Base-by-base conservation (phyloP, 2,888 invertebrate genomes). In the Amphimallon solstitiale region DNA sequence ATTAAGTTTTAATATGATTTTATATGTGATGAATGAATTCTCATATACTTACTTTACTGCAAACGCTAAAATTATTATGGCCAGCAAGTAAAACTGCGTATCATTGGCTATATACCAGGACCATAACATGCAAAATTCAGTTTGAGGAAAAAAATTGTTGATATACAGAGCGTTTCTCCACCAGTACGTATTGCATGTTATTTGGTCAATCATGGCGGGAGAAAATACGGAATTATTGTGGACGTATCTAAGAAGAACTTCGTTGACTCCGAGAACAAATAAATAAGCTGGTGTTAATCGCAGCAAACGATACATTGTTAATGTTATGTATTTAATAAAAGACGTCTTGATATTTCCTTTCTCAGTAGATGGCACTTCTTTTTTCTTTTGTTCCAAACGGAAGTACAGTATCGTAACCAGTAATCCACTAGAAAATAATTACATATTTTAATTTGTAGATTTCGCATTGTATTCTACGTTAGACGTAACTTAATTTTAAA, bases 121-220 rank as follows among this genome's bases (percentile, higher is more conserved):
- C 92, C 92, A 92, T 65, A 90, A 85, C 90, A 92, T 91, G 79
- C 92, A 92, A 85, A 91, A 90, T 77, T 92, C 92, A 19, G 85
- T 84, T 77, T 90, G 88, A 0, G 91, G 90, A 78, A 86, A 93
- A 77, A 92, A 86, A 76, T 92, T 93, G 80, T 93, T 93, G 75
- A 93, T 90, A 78, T 92, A 93, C 12, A 93, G 83, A n/a, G 90
- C 85, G 76, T 94, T 93, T 66, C 93, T 85, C 93, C 93, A 94
- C 93, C 93, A 94, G 79, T 86, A 92, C 70, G 86, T 85, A 59
- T 88, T 88, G 77, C 93, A 93, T n/a, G 89, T 92, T 52, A 89
- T 80, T 72, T 91, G 88, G 77, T 91, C 91, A 63, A 86, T 85
- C 15, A 91, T 86, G 0, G 89, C 89, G 0, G 92, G 89, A 70